These are phyloP conservation scores for Amblyopsis rosae DNA, from an alignment of 2,113 vertebrate species.

Conservation along the genomic window DNA sequence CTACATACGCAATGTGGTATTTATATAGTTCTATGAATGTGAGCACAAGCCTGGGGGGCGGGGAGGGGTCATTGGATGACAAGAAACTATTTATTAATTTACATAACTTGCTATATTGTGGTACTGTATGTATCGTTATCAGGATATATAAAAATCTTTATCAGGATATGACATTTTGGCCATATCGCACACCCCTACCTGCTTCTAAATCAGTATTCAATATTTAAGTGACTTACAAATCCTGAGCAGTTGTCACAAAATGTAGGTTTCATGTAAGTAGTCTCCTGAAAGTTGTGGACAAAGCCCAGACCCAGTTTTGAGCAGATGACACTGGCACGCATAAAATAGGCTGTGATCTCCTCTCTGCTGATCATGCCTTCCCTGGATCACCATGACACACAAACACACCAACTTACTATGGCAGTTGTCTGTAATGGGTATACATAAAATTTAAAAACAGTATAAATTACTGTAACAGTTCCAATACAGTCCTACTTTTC, in stretches of 20 bases:
- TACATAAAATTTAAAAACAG: not conserved
- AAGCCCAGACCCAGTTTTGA: conserved; percentile 94
- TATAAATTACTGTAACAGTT: not conserved
- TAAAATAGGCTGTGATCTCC: conserved; percentile 95
- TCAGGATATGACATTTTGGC: too few species aligned
- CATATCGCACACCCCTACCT: too few species aligned
- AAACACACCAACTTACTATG: conserved; percentile 4
- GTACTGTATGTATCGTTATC: too few species aligned
- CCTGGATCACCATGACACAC: conserved; percentile 65
- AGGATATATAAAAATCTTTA: too few species aligned
- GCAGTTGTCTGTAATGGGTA: not conserved
- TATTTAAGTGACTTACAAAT: conserved; percentile 83
- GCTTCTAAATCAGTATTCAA: too few species aligned
- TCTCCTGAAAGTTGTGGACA: conserved; percentile 94
- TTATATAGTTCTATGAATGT: too few species aligned
- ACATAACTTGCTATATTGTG: too few species aligned
- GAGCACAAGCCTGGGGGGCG: too few species aligned
- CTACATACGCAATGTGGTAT: too few species aligned
- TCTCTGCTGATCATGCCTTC: conserved; percentile 91
- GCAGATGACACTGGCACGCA: conserved; percentile 94
- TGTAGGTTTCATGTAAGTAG: conserved; percentile 94
- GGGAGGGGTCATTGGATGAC: too few species aligned
- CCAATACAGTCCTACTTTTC: too few species aligned
- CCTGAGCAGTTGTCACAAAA: conserved; percentile 98
- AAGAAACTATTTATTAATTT: too few species aligned